A percentile compares a stretch with the other conserved stretches of the same genome.
phyloP scores from a whole-genome alignment of 2,888 invertebrate genomes.

The Eupithecia insigniata region DNA sequence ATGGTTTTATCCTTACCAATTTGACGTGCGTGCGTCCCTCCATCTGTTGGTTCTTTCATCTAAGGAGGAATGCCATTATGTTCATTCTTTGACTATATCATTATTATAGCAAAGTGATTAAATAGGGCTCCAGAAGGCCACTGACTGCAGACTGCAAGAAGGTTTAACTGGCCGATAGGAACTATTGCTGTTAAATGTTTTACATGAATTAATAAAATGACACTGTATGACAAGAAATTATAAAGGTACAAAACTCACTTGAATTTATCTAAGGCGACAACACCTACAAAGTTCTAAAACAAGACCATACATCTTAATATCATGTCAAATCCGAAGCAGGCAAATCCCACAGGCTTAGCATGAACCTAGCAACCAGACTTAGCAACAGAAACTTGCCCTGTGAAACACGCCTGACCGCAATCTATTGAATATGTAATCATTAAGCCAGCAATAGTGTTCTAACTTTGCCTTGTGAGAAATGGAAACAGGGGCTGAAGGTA shows the following conservation, averaged over 20 bases:
- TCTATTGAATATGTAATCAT: constrained; percentile 32
- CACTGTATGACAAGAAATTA: too few relatives aligned
- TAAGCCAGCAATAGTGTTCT: constrained; percentile 14
- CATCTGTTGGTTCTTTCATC: too few relatives aligned
- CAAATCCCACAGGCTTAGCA: constrained; percentile 11
- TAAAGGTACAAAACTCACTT: neutral
- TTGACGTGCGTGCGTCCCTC: too few relatives aligned
- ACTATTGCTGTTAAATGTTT: too few relatives aligned
- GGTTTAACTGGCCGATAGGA: too few relatives aligned
- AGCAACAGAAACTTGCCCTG: constrained; percentile 18
- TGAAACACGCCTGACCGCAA: constrained; percentile 25
- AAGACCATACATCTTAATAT: neutral
- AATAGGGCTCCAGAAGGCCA: too few relatives aligned
- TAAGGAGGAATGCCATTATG: too few relatives aligned
- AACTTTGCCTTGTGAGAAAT: constrained; percentile 20
- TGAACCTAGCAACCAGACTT: constrained; percentile 13
- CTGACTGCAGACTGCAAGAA: too few relatives aligned
- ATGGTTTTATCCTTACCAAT: too few relatives aligned
- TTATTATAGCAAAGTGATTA: too few relatives aligned
- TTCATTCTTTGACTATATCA: too few relatives aligned
- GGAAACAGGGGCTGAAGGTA: neutral
- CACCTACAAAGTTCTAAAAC: neutral
- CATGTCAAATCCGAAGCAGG: neutral
- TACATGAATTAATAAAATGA: too few relatives aligned
- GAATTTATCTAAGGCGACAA: neutral